Base-by-base conservation (phyloP, 2,888 invertebrate species). In the Pammene fasciana region DNA sequence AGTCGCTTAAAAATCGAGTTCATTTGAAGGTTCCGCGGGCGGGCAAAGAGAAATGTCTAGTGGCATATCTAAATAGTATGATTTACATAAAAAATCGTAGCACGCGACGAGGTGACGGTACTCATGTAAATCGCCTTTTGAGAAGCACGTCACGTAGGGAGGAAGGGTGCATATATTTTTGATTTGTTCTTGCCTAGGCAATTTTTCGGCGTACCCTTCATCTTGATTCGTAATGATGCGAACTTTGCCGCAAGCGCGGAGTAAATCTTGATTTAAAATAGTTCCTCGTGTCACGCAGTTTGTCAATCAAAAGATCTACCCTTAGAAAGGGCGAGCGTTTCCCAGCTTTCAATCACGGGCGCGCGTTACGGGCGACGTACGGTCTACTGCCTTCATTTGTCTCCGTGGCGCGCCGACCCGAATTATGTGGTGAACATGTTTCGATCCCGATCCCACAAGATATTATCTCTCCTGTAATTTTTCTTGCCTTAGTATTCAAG, bases 91-190 rank as follows among this genome's bases (percentile, higher is more conserved):
- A 92, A 92, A 91, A 90, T 88, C 84, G 84, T 76, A 82, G 88
- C 90, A 90, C 89, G 89, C 89, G 90, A 90, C 86, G 78, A 85
- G 85, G 86, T 86, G 85, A 81, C 81, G 83, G 81, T 80, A 81
- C 80, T 84, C 86, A 89, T 88, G 88, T 87, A 91, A 91, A 90
- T 90, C 80, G 84, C 79, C 77, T 78, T 79, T 86, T 86, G 82
- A 82, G 76, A 89, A 86, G 79, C 90, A 78, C 83, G 84, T 87
- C 92, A 92, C 92, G 92, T 92, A 86, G 81, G 76, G 72, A 75
- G 81, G 86, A 88, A 91, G 92, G 92, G 92, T 92, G 92, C 91
- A 92, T 92, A 92, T 91, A 90, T 92, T 92, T 92, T 90, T 92
- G 90, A 91, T 90, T 92, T 91, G 89, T 91, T 87, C 87, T 88